Conservation (phyloP, 2,888 invertebrate genomes). For the Watsonalla cultraria region DNA sequence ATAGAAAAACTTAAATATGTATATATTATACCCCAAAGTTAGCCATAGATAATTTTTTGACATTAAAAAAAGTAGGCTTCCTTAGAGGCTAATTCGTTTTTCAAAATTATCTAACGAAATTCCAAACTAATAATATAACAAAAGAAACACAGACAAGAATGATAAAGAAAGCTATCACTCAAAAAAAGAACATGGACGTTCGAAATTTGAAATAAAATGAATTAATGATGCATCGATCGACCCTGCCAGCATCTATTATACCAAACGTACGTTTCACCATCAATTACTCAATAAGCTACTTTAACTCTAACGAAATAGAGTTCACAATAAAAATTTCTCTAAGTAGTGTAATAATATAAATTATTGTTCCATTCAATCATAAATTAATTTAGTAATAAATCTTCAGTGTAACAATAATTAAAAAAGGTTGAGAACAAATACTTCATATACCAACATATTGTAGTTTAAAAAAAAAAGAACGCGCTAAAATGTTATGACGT, state of each 20-base stretch:
- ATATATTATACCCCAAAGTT: too few relatives aligned
- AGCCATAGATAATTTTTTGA: background rate
- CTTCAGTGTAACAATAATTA: background rate
- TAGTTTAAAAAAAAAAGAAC: background rate
- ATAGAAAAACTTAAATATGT: background rate
- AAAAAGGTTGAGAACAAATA: background rate
- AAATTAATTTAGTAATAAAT: conserved; percentile 3
- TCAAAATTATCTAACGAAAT: background rate
- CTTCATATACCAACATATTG: background rate
- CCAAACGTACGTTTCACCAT: conserved; percentile 2
- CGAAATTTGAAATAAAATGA: conserved; percentile 41
- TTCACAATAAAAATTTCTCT: background rate
- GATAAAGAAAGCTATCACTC: conserved; percentile 32
- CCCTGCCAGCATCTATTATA: conserved; percentile 4
- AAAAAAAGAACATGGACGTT: conserved; percentile 26
- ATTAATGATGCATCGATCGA: conserved; percentile 41
- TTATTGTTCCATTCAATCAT: background rate
- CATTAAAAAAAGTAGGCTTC: too few relatives aligned
- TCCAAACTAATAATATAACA: conserved; percentile 10
- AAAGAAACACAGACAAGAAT: conserved; percentile 13
- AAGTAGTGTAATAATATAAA: background rate
- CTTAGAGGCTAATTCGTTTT: background rate
- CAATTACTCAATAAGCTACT: background rate
- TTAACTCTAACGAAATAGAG: background rate
- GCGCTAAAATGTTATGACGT: background rate